phyloP scores from a whole-genome alignment of 1,140 invertebrate species.

The Mizuhopecten yessoensis region DNA sequence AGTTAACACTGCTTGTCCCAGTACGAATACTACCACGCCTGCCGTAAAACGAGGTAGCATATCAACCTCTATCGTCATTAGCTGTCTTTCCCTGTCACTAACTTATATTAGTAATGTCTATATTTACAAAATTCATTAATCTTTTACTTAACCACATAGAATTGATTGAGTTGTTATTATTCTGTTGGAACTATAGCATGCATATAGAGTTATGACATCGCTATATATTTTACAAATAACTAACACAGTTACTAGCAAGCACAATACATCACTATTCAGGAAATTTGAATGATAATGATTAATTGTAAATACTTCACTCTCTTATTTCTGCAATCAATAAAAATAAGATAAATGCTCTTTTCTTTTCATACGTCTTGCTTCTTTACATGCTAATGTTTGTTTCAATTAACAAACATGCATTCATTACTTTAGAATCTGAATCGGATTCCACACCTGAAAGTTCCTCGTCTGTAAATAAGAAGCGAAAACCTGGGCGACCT shows the following conservation, averaged over 20 bases:
- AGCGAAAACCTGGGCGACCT: slow-evolving; percentile 92
- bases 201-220: not conserved
- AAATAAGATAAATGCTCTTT: no score
- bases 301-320: no score
- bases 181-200: not conserved
- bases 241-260: no score
- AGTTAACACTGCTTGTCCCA: slow-evolving; percentile 39
- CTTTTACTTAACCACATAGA: not conserved
- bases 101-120: no score
- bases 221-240: no score
- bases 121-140: not conserved
- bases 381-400: not conserved
- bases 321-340: no score
- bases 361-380: not conserved
- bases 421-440: slow-evolving; percentile 66
- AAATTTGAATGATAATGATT: no score
- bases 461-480: slow-evolving; percentile 86
- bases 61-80: not conserved
- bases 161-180: not conserved
- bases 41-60: slow-evolving; percentile 21
- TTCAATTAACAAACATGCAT: not conserved
- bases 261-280: no score
- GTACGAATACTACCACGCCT: slow-evolving; percentile 46
- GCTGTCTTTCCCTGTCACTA: not conserved
- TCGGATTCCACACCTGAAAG: slow-evolving; percentile 58